Evolutionary conservation across 2,113 vertebrate genomes (phyloP), one percentile per base, ranked within the genome.

Genomic region (Callocephalon fimbriatum): DNA sequence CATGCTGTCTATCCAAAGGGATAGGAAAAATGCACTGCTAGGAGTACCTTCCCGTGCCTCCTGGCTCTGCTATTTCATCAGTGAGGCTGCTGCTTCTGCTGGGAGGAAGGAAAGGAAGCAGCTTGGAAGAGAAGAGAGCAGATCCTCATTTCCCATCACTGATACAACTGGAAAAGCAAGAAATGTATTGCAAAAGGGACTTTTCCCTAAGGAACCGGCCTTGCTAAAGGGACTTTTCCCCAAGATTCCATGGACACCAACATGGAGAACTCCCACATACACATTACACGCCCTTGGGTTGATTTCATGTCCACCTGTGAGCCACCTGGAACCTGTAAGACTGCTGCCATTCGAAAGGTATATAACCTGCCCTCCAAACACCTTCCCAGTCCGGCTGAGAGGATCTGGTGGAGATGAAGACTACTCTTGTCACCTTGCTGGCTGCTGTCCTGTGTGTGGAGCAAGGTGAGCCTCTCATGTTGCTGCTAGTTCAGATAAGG

Each of bases 201-300:
- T 75, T 86, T 83, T 79, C 40, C 67, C 58, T 40, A 37, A 10
- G 21, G 62, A 66, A 26, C 78, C 75, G 48, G 18, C 66, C 31
- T 2, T 44, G 42, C 56, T 58, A 58, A 58, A 58, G 56, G 32
- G 56, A 58, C 56, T 58, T 35, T 58, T 58, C 32, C 32, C 56
- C 20, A 35, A 23, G 56, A 32, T 73, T 58, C 68, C 32, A 9
- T 84, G 48, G 63, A 59, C 42, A 63, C 79, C 22, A n/a, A n/a
- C 8, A 5, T 7, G 89, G 65, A 93, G 21, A 94, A 96, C 95
- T 93, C 96, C 95, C 95, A 97, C 95, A 84, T 6, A 65, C 10
- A 50, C 47, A 8, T 54, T 65, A 83, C 96, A 94, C 96, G 77
- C 90, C 95, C 92, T 59, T 13, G 42, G 72, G 45, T 25, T 93